Base-by-base conservation (phyloP, 2,888 invertebrate species). In the Scaeva pyrastri region DNA sequence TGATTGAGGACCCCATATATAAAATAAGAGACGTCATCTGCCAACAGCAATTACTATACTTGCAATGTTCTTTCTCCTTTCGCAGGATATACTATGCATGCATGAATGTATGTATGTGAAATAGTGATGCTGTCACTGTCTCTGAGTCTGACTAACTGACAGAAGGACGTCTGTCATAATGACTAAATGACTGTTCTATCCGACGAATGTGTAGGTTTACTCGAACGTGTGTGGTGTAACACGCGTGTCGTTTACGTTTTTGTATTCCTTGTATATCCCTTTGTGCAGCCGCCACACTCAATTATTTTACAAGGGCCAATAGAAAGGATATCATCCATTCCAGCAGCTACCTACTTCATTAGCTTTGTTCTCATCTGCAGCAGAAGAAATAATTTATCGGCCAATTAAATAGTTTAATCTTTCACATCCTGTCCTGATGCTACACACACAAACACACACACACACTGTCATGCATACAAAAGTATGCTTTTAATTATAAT, bases 1-100 rank as follows among this genome's bases (percentile, higher is more conserved):
- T 82, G 81, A 86, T 77, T 77, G 70, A 77, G 81, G 58, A 52
- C 50, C 60, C 56, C 70, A 58, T 76, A 31, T 31, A 31, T 31
- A 80, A 75, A 60, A 66, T 66, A 66, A 55, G 80, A 80, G 75
- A 75, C 84, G 75, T 73, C 85, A 82, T 86, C 81, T 85, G 80
- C 75, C 84, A 85, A 56, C 31, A 85, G 68, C 76, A 76, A 85
- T 81, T 85, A 81, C 8, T 7, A 5, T 31, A 8, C 62, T 52
- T 62, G 62, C 60, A 75, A 72, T 21, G 11, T 70, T 71, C 50
- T 48, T 52, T 19, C 2, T 56, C 23, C 2, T 56, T 36, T 10
- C 19, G 12, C 39, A 31, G 31, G 31, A 31, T 5, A 5, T 31
- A 31, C 26, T 31, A 31, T 5, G 8, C 8, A 31, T 7, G 31